Base-by-base conservation (phyloP, 2,888 invertebrate genomes). In the Leptopterna dolabrata region DNA sequence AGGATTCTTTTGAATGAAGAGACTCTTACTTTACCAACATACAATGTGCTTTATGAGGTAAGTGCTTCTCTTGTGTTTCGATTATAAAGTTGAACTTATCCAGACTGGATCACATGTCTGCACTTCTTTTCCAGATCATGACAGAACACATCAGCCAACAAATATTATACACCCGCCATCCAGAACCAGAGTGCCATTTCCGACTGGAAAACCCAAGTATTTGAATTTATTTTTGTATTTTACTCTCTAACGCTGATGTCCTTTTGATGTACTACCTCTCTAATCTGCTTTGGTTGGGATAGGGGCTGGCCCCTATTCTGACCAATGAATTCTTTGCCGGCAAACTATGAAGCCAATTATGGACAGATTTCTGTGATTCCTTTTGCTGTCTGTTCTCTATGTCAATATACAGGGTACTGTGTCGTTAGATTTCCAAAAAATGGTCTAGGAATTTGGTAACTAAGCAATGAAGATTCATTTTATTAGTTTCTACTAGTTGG, bases 91-190 rank as follows among this genome's bases (percentile, higher is more conserved):
- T 6, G 3, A 2, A 55, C 4, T 55, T 55, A 19, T 55, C 36
- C 2, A 55, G 11, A 55, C n/a, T 19, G 55, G 19, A 19, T 55
- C 4, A 19, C 55, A 55, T 55, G 3, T 55, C 16, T 55, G 4
- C 16, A 19, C 19, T 55, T 55, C 19, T 55, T 27, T 90, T 91
- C 47, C 91, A 94, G 95, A 96, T 99, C 92, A 95, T 99, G 94
- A 98, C 98, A 3, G 99, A 99, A 92, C 97, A 98, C 91, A 97
- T 99, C 90, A 97, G 97, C 90, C 97, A 98, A 92, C 98, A 98
- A 93, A 97, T 98, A 90, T 93, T 97, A 82, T 98, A 98, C 92
- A 96, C 97, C 45, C 95, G 96, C 91, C 99, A 99, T 92, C 96
- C 98, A 0, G 98, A 98, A 92, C 98, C 98, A 19, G 98, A 99